Base-by-base conservation (phyloP, 2,797 vertebrate species). In the Platalea minor region DNA sequence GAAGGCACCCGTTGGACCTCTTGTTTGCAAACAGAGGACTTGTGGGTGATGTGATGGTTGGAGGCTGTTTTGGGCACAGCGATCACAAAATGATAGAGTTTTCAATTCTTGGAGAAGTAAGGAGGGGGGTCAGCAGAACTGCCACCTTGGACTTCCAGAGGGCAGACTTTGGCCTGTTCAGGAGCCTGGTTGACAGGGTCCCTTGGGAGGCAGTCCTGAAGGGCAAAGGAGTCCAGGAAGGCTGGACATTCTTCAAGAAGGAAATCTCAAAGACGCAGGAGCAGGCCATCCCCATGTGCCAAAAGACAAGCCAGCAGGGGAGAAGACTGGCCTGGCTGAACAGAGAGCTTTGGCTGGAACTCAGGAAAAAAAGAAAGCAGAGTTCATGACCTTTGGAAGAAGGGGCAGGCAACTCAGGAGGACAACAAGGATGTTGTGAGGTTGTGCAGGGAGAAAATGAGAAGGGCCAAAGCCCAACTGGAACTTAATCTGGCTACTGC, bases 291-390 rank as follows among this genome's bases (percentile, higher is more conserved):
- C 39, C 19, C 50, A 3, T 61, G 46, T 88, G 24, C 83, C 4
- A 0, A 15, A 60, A 65, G 45, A 24, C 1, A 10, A 65, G 31
- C 41, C 1, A 2, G 4, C 1, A 4, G 70, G 41, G 41, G 74
- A 51, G n/a, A 60, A 7, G 8, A 19, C 11, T 5, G 9, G 26
- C 83, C 56, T 88, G 20, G n/a, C n/a, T 69, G 41, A 92, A n/a
- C 13, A 75, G 26, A 28, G 29, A 37, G 9, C 16, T 85, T 81
- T 69, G 60, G 1, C 50, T 92, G n/a, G 37, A 82, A 35, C 33
- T 39, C 14, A 1, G 8, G 24, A 10, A 17, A 60, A 15, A 19
- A 43, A 59, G 37, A 35, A 35, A 35, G 35, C 35, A 35, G 35
- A 35, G 35, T 57, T 45, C 21, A 45, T 54, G 0, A 23, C 21